Base-by-base conservation (phyloP, 2,888 invertebrate genomes). In the Parnassius glacialis region DNA sequence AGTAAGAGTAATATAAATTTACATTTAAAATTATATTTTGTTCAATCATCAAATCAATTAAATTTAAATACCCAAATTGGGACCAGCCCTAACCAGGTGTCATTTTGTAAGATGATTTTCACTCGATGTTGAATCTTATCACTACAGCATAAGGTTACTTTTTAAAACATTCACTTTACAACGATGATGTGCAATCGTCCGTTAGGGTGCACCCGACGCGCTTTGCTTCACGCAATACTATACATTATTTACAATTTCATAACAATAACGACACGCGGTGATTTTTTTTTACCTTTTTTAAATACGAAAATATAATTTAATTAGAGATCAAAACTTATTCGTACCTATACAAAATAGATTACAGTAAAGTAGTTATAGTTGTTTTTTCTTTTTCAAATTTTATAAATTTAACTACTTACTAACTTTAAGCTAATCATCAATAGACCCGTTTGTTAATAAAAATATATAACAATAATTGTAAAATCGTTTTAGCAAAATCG, bases 261-360 rank as follows among this genome's bases (percentile, higher is more conserved):
- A 84, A 85, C 81, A 81, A 83, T 81, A 79, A 81, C 79, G 78
- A 83, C 80, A 75, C 54, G 50, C 51, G 16, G 58, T 62, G 77
- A 74, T 74, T 75, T 67, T 70, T 68, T 74, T 69, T 65, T 67
- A 16, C 41, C 57, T 64, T 68, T 74, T 73, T 75, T 79, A 77
- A 80, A 85, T 89, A 89, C 71, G 85, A 88, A 88, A 89, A 89
- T 88, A 89, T 86, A 86, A 84, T 87, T 82, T 84, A 83, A 74
- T 79, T 72, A 72, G 88, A 88, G 88, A 88, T 88, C 88, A 87
- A 83, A 81, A 78, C 76, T 75, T 80, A 65, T 62, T 59, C 57
- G 71, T 70, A 62, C 45, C 73, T 63, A 59, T 63, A 63, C 63
- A 63, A 59, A 56, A 52, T 59, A 56, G 48, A 51, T 52, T 57